Evolutionary conservation across 1,140 invertebrate species (phyloP), one percentile per base, ranked within the genome.

Genomic region (Dryas iulia): DNA sequence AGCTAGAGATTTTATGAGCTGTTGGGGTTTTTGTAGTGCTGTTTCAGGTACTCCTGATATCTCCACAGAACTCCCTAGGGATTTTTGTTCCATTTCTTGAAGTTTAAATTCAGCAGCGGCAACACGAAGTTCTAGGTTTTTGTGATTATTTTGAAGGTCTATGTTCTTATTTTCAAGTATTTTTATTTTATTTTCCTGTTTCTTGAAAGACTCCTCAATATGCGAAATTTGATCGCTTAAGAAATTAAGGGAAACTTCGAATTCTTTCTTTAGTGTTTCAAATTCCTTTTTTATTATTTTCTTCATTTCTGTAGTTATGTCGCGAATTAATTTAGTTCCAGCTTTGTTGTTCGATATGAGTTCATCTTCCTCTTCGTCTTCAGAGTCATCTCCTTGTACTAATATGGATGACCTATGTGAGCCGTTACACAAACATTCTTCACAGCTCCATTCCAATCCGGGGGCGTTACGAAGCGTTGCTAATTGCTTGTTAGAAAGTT

Each of bases 131-230:
- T n/a, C n/a, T n/a, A n/a, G n/a, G n/a, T n/a, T n/a, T n/a, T n/a
- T n/a, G n/a, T n/a, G n/a, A n/a, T n/a, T 11, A 39, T 39, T 39
- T 39, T 39, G 11, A 5, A n/a, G n/a, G n/a, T 39, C 33, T 39
- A 3, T 39, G 11, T 31, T 59, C 14, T 59, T 59, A 31, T 59
- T 30, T 33, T 78, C 76, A 1, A 80, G 26, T 23, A 71, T 39
- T 54, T 72, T 77, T 3, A 76, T 73, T 47, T 11, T 63, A 5
- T 0, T 69, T 26, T 75, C 70, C 56, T 80, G 78, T 1, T 62
- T 69, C 60, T 71, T 72, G 1, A 76, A 59, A 3, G 33, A 60
- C 21, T 66, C 31, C 24, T 80, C 72, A 35, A 80, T 59, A 7
- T 25, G 65, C 1, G 18, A 53, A 2, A 79, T 58, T 63, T 79